These are phyloP conservation scores for Nowickia ferox DNA, from an alignment of 2,888 invertebrate genomes.

Conservation along the genomic window DNA sequence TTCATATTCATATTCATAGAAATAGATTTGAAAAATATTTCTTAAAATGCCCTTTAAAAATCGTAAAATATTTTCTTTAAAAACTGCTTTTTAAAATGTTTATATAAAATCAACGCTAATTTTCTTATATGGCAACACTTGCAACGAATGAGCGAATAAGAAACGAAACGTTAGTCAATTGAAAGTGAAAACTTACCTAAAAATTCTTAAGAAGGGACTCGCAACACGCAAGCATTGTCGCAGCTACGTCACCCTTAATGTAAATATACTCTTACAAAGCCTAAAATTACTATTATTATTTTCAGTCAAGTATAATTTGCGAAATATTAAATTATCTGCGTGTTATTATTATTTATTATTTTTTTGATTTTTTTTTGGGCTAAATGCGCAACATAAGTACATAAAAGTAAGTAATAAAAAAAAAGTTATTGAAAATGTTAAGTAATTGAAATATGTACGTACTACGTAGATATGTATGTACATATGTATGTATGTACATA, in stretches of 20 bases:
- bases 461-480: not conserved
- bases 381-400: constrained; percentile 4
- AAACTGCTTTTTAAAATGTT: too few species aligned
- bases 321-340: not conserved
- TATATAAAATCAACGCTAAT: too few species aligned
- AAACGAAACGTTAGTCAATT: too few species aligned
- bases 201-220: too few species aligned
- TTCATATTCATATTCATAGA: too few species aligned
- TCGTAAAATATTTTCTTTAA: too few species aligned
- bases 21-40: too few species aligned
- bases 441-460: not conserved
- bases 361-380: not conserved
- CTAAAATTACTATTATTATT: not conserved
- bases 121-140: too few species aligned
- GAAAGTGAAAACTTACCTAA: too few species aligned
- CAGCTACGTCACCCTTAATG: not conserved
- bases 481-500: not conserved
- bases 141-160: too few species aligned
- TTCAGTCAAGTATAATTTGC: not conserved
- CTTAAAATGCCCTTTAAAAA: too few species aligned
- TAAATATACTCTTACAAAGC: not conserved
- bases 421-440: not conserved
- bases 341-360: not conserved
- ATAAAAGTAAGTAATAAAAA: constrained; percentile 17
- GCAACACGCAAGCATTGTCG: too few species aligned